Percentiles rank a stretch among this genome's conserved stretches.
Conservation (phyloP, 2,113 vertebrate genomes). For the Mesitornis unicolor region DNA sequence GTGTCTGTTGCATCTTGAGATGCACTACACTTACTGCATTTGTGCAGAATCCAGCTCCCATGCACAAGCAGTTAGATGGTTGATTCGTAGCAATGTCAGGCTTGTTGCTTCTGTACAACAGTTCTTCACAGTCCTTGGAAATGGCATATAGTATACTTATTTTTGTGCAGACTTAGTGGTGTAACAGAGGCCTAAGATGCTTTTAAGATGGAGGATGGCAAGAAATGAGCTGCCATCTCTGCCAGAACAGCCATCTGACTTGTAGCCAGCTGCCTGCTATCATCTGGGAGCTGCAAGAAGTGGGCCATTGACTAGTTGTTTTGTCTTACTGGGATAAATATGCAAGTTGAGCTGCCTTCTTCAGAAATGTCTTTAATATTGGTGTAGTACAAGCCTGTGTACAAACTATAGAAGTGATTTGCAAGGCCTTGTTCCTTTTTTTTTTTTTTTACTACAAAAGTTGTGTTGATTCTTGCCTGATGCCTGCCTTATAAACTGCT, state of each 20-base stretch:
- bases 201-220: background rate
- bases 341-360: background rate
- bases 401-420: background rate
- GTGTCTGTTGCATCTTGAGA: background rate
- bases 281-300: background rate
- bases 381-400: background rate
- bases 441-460: background rate
- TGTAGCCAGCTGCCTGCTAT: background rate
- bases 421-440: background rate
- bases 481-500: background rate
- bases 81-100: background rate
- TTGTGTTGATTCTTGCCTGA: background rate
- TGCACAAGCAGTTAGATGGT: background rate
- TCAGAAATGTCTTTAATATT: background rate
- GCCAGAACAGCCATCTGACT: background rate
- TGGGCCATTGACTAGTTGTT: fast-evolving
- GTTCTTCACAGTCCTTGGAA: background rate
- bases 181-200: background rate
- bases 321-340: background rate
- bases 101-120: background rate
- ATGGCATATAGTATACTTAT: background rate
- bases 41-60: background rate
- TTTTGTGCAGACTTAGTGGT: background rate
- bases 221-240: background rate
- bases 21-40: background rate